phyloP scores from a whole-genome alignment of 2,888 invertebrate species.

The Parnassius smintheus region DNA sequence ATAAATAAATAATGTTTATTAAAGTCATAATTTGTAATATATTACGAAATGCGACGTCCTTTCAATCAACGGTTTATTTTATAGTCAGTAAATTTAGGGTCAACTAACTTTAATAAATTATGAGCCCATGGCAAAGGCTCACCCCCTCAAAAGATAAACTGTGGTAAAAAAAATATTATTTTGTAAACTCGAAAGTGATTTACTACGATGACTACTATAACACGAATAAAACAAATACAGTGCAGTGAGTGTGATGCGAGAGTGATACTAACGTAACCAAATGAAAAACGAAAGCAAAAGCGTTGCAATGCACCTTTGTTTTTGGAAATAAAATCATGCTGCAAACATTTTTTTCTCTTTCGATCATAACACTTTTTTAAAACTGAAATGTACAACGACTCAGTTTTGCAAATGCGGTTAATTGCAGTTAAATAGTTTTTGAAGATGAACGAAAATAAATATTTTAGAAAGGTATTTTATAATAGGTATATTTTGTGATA shows the following conservation, averaged over 20 bases:
- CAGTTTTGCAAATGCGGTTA: not conserved
- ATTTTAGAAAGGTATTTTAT: not conserved
- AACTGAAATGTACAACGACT: conserved; percentile 8
- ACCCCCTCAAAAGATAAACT: no score
- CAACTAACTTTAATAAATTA: conserved; percentile 54
- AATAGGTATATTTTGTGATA: no score
- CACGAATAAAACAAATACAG: conserved; percentile 10
- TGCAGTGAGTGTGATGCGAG: conserved; percentile 17
- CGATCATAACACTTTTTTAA: conserved; percentile 16
- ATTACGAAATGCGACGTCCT: no score
- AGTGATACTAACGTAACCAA: conserved; percentile 19
- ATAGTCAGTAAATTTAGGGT: conserved; percentile 60
- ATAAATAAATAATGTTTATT: no score
- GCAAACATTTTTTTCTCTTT: conserved; percentile 23
- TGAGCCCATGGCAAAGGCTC: conserved; percentile 55
- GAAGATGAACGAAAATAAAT: not conserved
- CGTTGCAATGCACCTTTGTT: conserved; percentile 21
- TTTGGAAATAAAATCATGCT: conserved; percentile 21
- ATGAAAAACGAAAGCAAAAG: conserved; percentile 16
- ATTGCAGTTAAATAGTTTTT: not conserved
- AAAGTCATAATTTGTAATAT: no score
- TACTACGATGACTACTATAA: not conserved
- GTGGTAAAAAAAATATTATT: conserved; percentile 39
- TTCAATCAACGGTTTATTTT: conserved; percentile 47
- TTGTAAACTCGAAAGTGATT: conserved; percentile 28